phyloP scores from a whole-genome alignment of 2,797 vertebrate genomes.

The Tolypeutes matacus region DNA sequence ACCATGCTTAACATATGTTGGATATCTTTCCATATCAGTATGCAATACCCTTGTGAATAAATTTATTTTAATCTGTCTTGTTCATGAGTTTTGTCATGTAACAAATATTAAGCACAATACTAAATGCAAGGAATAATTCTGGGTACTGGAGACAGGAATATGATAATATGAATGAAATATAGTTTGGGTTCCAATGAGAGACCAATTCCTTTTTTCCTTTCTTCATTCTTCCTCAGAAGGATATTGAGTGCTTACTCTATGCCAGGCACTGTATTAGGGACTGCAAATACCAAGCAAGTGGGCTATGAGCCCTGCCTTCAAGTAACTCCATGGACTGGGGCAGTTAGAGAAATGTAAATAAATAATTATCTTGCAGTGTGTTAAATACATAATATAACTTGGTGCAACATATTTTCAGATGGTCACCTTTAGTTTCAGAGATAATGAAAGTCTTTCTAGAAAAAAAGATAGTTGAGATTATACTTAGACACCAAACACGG shows the following conservation, averaged over 20 bases:
- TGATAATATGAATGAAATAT: not conserved
- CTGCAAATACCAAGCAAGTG: not conserved
- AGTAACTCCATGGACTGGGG: not conserved
- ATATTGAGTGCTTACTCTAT: not conserved
- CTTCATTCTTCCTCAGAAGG: not conserved
- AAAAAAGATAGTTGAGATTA: not conserved
- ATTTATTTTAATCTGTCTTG: constrained; percentile 27
- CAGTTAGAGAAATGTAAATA: not conserved
- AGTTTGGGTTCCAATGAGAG: not conserved
- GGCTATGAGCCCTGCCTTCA: not conserved
- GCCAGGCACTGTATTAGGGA: not conserved
- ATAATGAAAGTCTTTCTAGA: not conserved
- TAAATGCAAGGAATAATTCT: not conserved
- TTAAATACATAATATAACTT: not conserved
- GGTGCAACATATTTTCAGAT: not conserved
- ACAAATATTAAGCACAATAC: not conserved
- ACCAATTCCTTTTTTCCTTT: not conserved
- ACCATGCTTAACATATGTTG: not conserved
- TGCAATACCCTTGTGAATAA: not conserved
- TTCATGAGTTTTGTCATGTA: not conserved
- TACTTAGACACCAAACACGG: not conserved
- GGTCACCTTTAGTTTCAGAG: not conserved
- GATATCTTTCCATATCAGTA: not conserved
- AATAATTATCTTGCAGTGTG: not conserved
- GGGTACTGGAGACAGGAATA: not conserved